These are phyloP conservation scores for Adelphocoris suturalis DNA, from an alignment of 2,888 invertebrate species.

Conservation along the genomic window DNA sequence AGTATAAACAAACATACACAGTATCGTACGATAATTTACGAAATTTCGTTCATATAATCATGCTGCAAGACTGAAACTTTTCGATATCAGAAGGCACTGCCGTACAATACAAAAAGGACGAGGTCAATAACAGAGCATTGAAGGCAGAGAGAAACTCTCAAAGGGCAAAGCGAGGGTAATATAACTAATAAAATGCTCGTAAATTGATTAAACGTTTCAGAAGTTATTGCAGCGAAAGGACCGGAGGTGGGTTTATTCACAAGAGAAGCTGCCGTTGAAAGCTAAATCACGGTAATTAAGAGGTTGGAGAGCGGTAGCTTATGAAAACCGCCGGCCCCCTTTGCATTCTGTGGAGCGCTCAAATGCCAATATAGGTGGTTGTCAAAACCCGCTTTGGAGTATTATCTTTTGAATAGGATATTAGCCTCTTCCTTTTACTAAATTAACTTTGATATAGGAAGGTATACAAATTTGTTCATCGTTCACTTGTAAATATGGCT, in stretches of 20 bases:
- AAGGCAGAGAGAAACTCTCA: too few relatives aligned
- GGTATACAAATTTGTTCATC: neutral
- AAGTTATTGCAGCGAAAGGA: slow-evolving; percentile 27
- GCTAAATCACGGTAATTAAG: slow-evolving; percentile 39
- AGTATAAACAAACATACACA: too few relatives aligned
- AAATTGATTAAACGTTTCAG: slow-evolving; percentile 24
- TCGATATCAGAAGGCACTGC: neutral
- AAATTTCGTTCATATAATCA: too few relatives aligned
- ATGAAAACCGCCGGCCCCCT: slow-evolving; percentile 32
- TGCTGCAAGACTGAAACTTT: too few relatives aligned
- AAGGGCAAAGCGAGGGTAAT: neutral
- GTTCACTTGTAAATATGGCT: neutral
- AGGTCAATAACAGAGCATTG: neutral
- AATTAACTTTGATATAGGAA: neutral
- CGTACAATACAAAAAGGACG: neutral
- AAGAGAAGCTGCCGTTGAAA: slow-evolving; percentile 30
- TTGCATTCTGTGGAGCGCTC: slow-evolving; percentile 11
- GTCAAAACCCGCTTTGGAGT: slow-evolving; percentile 36
- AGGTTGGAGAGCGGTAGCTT: slow-evolving; percentile 36
- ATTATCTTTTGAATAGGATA: slow-evolving; percentile 29
- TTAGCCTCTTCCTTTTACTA: slow-evolving; percentile 1
- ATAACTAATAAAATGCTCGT: slow-evolving; percentile 28
- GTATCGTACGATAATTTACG: too few relatives aligned
- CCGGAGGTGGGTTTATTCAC: slow-evolving; percentile 28
- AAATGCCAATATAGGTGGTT: slow-evolving; percentile 27